Evolutionary conservation across 2,113 vertebrate species (phyloP).

Genomic region (Connochaetes taurinus): DNA sequence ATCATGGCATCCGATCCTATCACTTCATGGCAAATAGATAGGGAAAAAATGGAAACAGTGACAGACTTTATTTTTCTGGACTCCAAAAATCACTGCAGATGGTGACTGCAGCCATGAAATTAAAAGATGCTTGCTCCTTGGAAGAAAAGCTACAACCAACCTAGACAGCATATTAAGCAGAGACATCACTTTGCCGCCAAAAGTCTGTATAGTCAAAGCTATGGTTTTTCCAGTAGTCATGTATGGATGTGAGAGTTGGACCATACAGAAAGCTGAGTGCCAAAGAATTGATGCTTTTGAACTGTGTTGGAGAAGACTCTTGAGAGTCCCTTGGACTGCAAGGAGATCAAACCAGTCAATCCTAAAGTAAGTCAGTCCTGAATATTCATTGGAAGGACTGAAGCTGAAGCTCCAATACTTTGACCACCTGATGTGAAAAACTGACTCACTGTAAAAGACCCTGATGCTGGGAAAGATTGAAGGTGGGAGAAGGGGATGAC

Average conservation of each 20-base stretch:
- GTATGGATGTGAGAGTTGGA: neutral
- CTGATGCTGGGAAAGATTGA: neutral
- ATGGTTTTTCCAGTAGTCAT: neutral
- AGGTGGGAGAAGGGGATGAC: neutral
- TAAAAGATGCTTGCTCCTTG: neutral
- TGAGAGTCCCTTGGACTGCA: neutral
- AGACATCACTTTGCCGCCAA: neutral
- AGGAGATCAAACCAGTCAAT: neutral
- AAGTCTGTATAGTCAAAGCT: neutral
- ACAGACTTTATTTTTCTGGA: neutral
- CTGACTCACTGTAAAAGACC: neutral
- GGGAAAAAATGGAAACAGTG: neutral
- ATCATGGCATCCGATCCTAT: neutral
- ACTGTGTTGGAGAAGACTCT: neutral
- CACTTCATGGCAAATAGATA: neutral
- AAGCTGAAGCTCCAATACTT: neutral
- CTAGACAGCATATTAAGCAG: neutral
- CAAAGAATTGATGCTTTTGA: neutral
- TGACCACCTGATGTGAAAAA: neutral
- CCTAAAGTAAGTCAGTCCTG: neutral
- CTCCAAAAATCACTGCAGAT: neutral
- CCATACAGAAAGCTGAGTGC: neutral
- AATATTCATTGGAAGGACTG: neutral
- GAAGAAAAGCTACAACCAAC: neutral
- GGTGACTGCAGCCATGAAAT: neutral